Evolutionary conservation across 2,797 vertebrate genomes (phyloP).

Genomic region (Sebastes baramenuke): DNA sequence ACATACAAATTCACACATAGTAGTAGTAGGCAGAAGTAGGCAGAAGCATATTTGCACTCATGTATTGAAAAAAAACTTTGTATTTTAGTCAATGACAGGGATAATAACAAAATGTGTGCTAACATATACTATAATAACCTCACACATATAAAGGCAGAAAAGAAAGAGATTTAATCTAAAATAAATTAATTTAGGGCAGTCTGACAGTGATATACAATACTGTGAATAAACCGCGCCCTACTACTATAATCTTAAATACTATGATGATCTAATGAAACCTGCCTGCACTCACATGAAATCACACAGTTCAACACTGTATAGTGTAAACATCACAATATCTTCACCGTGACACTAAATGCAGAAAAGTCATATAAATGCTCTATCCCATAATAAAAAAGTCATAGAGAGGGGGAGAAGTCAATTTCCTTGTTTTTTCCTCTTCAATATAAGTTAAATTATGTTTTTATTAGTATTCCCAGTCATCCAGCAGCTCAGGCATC

Average conservation of each 20-base stretch:
- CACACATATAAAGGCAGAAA: no score
- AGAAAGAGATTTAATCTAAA: no score
- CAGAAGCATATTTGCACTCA: no score
- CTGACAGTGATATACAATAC: no score
- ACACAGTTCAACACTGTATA: no score
- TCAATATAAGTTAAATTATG: background rate
- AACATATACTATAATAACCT: no score
- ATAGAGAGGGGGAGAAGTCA: background rate
- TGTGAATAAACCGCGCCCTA: no score
- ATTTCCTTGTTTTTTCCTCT: background rate
- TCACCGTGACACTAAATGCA: background rate
- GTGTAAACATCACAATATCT: background rate
- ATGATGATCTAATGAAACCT: background rate
- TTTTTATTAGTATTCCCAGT: background rate
- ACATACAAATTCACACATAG: accelerated
- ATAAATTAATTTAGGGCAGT: accelerated
- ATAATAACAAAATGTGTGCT: no score
- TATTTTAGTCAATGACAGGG: no score
- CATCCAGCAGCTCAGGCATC: background rate
- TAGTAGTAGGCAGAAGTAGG: no score
- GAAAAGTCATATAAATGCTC: background rate
- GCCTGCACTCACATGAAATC: background rate
- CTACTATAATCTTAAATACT: background rate
- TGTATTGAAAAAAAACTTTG: no score
- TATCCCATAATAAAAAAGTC: background rate